A percentile compares a stretch with the other conserved stretches of the same genome.
Evolutionary conservation across 2,888 invertebrate species (phyloP).

Genomic region (Polymixis flavicincta): DNA sequence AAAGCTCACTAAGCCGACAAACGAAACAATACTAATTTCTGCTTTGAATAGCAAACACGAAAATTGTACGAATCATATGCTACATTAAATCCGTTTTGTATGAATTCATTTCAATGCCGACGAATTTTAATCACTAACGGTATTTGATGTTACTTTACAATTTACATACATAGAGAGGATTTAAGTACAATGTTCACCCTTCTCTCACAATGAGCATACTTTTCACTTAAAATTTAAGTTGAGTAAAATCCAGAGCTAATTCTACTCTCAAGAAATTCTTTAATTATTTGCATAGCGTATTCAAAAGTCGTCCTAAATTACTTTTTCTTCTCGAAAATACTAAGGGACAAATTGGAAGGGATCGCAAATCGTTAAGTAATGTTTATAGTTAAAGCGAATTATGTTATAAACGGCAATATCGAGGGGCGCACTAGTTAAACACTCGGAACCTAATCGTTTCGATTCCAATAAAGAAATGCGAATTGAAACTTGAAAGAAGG

Average conservation of each 20-base stretch:
- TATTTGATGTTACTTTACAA: conserved; percentile 23
- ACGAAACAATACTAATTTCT: conserved; percentile 30
- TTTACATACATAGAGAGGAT: conserved; percentile 14
- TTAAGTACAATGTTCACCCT: conserved; percentile 11
- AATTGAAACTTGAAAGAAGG: conserved; percentile 85
- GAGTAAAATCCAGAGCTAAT: conserved; percentile 39
- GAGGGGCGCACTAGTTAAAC: conserved; percentile 73
- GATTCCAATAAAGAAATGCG: conserved; percentile 82
- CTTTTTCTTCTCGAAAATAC: conserved; percentile 55
- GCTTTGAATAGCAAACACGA: conserved; percentile 43
- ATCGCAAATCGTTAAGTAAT: conserved; percentile 56
- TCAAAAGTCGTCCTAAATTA: conserved; percentile 54
- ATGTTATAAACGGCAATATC: conserved; percentile 64
- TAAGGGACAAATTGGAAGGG: conserved; percentile 55
- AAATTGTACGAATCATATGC: conserved; percentile 45
- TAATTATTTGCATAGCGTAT: conserved; percentile 62
- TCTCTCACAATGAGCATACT: conserved; percentile 34
- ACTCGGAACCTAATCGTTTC: conserved; percentile 76
- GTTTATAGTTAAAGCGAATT: conserved; percentile 63
- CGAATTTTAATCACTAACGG: conserved; percentile 34
- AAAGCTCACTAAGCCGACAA: conserved; percentile 32
- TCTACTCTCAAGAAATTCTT: conserved; percentile 50
- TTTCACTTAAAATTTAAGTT: conserved; percentile 32
- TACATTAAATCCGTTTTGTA: conserved; percentile 37
- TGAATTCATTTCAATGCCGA: conserved; percentile 36